A percentile compares a stretch with the other conserved stretches of the same genome.
Evolutionary conservation across 2,888 invertebrate genomes (phyloP).

Genomic region (Zygaena filipendulae): DNA sequence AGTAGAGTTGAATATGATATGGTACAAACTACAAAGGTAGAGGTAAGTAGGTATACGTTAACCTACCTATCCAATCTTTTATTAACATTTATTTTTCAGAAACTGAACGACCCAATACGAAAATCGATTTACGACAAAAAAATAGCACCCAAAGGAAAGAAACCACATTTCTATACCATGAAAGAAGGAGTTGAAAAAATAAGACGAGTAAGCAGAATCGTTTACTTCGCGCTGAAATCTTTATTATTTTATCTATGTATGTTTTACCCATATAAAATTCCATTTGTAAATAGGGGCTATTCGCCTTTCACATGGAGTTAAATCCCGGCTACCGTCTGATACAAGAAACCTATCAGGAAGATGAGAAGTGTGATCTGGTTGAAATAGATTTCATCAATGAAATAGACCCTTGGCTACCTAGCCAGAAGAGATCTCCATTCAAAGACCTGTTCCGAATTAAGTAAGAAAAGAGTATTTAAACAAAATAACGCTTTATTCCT

Average conservation of each 20-base stretch:
- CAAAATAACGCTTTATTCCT: too few relatives aligned
- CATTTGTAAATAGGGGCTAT: conserved; percentile 39
- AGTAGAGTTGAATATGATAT: too few relatives aligned
- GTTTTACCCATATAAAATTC: background rate
- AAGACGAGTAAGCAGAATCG: conserved; percentile 29
- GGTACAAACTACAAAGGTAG: too few relatives aligned
- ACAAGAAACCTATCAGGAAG: conserved; percentile 67
- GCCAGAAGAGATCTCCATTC: conserved; percentile 61
- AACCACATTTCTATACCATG: conserved; percentile 47
- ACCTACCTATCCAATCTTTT: background rate
- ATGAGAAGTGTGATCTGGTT: conserved; percentile 71
- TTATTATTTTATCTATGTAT: too few relatives aligned
- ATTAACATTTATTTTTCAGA: conserved; percentile 34
- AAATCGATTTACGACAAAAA: conserved; percentile 60
- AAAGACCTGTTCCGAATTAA: conserved; percentile 65
- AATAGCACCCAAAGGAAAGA: conserved; percentile 55
- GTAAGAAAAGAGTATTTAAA: conserved; percentile 34
- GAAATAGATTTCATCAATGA: conserved; percentile 66
- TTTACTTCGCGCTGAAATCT: too few relatives aligned
- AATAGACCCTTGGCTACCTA: conserved; percentile 63
- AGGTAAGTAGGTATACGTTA: too few relatives aligned
- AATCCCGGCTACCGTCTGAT: conserved; percentile 67
- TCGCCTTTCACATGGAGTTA: conserved; percentile 68
- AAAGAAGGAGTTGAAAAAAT: conserved; percentile 54
- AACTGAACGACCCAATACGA: conserved; percentile 54